A percentile compares a stretch with the other conserved stretches of the same genome.
Conservation (phyloP, 2,888 invertebrate genomes). For the Uropetala carovei region DNA sequence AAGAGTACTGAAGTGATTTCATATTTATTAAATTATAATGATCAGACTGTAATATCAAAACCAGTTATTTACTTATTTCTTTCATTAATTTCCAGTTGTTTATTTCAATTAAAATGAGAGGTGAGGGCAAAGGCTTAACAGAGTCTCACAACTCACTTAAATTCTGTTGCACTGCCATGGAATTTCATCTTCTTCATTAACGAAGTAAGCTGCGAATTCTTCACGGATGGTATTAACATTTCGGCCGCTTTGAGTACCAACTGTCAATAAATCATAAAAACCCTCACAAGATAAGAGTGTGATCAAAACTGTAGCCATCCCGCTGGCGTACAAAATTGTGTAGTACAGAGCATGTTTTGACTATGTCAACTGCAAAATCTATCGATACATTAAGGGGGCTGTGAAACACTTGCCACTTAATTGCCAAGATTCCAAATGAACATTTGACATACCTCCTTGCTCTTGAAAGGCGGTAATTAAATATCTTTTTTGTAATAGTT, state of each 20-base stretch:
- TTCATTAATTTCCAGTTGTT: too few relatives aligned
- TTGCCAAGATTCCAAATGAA: constrained; percentile 70
- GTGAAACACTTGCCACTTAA: constrained; percentile 70
- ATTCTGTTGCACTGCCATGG: too few relatives aligned
- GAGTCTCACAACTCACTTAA: too few relatives aligned
- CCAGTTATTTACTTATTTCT: too few relatives aligned
- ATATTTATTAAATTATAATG: too few relatives aligned
- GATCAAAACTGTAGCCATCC: not conserved
- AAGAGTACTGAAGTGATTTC: too few relatives aligned
- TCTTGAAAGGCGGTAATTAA: constrained; percentile 66
- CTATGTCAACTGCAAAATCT: constrained; percentile 42
- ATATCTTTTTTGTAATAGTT: constrained; percentile 68
- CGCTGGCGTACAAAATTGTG: constrained; percentile 64
- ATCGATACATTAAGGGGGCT: not conserved
- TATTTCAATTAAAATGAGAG: too few relatives aligned
- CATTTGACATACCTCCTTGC: constrained; percentile 67
- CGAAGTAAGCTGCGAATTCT: too few relatives aligned
- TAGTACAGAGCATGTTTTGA: constrained; percentile 60
- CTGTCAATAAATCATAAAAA: constrained; percentile 3
- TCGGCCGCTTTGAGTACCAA: not conserved
- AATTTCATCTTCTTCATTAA: too few relatives aligned
- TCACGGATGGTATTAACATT: too few relatives aligned
- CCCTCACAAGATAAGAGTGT: not conserved
- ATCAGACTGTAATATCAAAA: too few relatives aligned
- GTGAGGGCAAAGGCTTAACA: too few relatives aligned